Percentiles rank a stretch among this genome's conserved stretches.
phyloP scores from a whole-genome alignment of 2,888 invertebrate genomes.

The Sphaerophoria taeniata region DNA sequence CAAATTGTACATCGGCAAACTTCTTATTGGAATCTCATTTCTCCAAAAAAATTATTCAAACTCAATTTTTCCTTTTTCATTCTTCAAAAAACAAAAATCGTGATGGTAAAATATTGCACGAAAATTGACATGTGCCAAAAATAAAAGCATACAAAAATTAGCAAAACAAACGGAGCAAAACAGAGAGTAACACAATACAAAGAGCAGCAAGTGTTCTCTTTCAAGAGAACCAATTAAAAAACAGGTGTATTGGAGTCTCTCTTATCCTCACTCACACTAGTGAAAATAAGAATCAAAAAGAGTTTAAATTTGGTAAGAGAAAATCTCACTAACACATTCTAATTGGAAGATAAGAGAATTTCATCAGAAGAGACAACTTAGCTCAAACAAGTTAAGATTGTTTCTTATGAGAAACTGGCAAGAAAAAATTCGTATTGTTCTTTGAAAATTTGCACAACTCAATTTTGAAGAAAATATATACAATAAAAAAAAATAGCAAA shows the following conservation, averaged over 20 bases:
- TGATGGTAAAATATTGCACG: slow-evolving; percentile 33
- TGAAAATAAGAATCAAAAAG: slow-evolving; percentile 17
- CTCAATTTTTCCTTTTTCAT: not conserved
- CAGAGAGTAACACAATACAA: slow-evolving; percentile 37
- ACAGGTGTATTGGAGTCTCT: slow-evolving; percentile 71
- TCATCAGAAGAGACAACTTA: not conserved
- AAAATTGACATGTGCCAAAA: slow-evolving; percentile 69
- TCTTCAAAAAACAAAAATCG: not conserved
- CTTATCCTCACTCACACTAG: slow-evolving; percentile 45
- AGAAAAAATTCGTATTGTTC: no score
- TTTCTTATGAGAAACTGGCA: no score
- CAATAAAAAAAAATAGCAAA: not conserved
- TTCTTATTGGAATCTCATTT: slow-evolving; percentile 45
- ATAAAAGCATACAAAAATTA: slow-evolving; percentile 35
- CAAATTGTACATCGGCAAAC: no score
- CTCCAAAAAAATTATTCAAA: no score
- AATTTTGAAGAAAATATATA: no score
- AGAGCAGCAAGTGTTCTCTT: not conserved
- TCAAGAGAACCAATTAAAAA: slow-evolving; percentile 58
- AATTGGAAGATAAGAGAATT: slow-evolving; percentile 46
- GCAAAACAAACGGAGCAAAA: slow-evolving; percentile 68
- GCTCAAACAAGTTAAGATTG: not conserved
- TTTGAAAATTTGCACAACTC: no score
- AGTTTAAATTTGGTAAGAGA: slow-evolving; percentile 19
- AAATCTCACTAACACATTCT: slow-evolving; percentile 50